These are phyloP conservation scores for Drosophila bipectinata DNA, from an alignment of 1,140 invertebrate species.

Conservation along the genomic window DNA sequence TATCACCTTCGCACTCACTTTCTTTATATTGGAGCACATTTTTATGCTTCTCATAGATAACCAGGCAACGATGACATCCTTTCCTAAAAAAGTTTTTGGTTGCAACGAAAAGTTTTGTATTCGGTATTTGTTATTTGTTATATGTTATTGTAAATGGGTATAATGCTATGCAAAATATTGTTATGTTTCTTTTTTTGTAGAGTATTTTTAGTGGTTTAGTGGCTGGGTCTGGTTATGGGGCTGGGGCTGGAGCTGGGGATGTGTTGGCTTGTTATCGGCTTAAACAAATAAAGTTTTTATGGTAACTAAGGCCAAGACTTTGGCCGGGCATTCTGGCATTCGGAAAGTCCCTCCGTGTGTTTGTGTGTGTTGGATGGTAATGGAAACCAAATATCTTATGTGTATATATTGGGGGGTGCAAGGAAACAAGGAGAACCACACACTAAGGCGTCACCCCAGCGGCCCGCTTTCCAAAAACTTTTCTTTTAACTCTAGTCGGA, in stretches of 20 bases:
- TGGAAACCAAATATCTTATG: slow-evolving; percentile 23
- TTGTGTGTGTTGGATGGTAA: slow-evolving; percentile 11
- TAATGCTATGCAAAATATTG: slow-evolving; percentile 35
- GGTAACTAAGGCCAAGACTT: slow-evolving; percentile 44
- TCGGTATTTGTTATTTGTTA: slow-evolving; percentile 39
- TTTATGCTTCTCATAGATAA: slow-evolving; percentile 95
- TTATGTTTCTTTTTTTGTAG: slow-evolving; percentile 9
- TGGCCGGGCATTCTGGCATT: slow-evolving; percentile 25
- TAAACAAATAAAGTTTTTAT: slow-evolving; percentile 36
- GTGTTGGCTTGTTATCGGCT: slow-evolving; percentile 44
- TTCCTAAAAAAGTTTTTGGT: slow-evolving; percentile 82
- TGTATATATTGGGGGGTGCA: slow-evolving; percentile 11
- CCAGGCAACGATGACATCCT: slow-evolving; percentile 93
- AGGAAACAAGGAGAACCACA: slow-evolving; percentile 26
- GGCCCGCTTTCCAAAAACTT: slow-evolving; percentile 7
- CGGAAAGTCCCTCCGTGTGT: slow-evolving; percentile 23
- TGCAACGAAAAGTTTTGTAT: slow-evolving; percentile 77
- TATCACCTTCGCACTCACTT: slow-evolving; percentile 91
- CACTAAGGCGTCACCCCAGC: slow-evolving; percentile 20
- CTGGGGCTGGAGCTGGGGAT: neutral
- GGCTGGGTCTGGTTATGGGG: slow-evolving; percentile 10
- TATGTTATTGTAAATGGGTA: slow-evolving; percentile 36
- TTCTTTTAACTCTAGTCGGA: slow-evolving; percentile 8
- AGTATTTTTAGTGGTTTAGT: slow-evolving; percentile 21
- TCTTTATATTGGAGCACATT: slow-evolving; percentile 98